Percentiles rank a stretch among this genome's conserved stretches.
These are phyloP conservation scores for Spea hammondii DNA, from an alignment of 2,797 vertebrate genomes.

Conservation along the genomic window DNA sequence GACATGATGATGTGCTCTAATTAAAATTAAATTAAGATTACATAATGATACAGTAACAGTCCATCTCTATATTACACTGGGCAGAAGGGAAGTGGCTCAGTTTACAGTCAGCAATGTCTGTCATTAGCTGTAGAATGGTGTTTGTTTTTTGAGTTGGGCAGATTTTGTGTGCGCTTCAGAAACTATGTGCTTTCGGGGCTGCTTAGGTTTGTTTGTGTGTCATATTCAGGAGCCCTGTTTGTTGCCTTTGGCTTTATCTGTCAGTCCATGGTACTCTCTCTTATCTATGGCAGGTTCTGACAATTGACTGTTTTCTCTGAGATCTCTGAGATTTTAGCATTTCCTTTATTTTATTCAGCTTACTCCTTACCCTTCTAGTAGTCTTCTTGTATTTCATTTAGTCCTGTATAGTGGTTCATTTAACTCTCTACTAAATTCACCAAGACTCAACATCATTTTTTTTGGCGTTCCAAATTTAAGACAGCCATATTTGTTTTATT, in stretches of 20 bases:
- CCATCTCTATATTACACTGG: background rate
- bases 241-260: conserved; percentile 33
- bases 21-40: background rate
- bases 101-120: background rate
- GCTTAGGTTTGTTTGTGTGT: conserved; percentile 22
- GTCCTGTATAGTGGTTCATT: background rate
- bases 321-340: background rate
- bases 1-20: no score
- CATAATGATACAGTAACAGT: background rate
- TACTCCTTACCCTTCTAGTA: background rate
- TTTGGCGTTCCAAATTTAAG: background rate
- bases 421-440: background rate
- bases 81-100: background rate
- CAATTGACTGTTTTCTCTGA: conserved; percentile 1
- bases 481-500: background rate
- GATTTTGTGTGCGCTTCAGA: background rate
- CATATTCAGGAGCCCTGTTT: conserved; percentile 1
- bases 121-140: background rate
- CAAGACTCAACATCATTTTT: background rate
- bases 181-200: background rate
- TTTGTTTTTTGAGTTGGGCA: background rate
- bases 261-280: background rate
- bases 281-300: conserved; percentile 20
- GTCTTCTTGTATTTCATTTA: background rate
- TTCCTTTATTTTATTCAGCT: conserved; percentile 6